Evolutionary conservation across 2,797 vertebrate species (phyloP).

Genomic region (Danio aesculapii): DNA sequence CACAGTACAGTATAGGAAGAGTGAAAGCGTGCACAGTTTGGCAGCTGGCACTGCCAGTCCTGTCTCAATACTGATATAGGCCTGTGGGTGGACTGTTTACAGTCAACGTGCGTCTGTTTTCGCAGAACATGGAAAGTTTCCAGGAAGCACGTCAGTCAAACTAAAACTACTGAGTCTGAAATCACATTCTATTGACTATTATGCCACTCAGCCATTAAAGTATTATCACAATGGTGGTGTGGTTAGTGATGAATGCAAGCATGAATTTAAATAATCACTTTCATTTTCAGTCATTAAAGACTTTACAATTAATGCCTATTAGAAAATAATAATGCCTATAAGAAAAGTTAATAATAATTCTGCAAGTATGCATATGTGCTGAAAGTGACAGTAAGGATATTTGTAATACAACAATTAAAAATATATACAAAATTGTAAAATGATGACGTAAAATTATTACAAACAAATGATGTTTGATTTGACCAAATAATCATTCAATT

Average conservation of each 20-base stretch:
- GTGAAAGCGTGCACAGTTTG: slow-evolving; percentile 23
- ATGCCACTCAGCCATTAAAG: background rate
- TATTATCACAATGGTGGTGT: background rate
- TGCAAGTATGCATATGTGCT: background rate
- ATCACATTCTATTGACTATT: background rate
- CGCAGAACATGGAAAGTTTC: slow-evolving; percentile 56
- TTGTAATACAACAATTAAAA: no score
- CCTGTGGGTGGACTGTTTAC: slow-evolving; percentile 26
- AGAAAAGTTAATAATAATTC: background rate
- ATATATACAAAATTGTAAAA: no score
- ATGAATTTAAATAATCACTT: background rate
- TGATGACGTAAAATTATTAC: background rate
- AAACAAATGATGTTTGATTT: background rate
- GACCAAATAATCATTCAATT: background rate
- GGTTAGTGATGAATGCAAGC: background rate
- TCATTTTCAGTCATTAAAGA: background rate
- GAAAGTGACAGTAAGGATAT: background rate
- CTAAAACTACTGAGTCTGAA: slow-evolving; percentile 48
- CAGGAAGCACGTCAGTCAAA: slow-evolving; percentile 59
- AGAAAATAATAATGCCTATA: no score
- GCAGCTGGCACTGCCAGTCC: background rate
- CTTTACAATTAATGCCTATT: no score
- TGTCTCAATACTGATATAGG: slow-evolving; percentile 34
- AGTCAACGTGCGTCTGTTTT: slow-evolving; percentile 33
- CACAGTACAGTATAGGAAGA: background rate